Evolutionary conservation across 2,888 invertebrate species (phyloP), one percentile per base, ranked within the genome.

Genomic region (Amorpha juglandis): DNA sequence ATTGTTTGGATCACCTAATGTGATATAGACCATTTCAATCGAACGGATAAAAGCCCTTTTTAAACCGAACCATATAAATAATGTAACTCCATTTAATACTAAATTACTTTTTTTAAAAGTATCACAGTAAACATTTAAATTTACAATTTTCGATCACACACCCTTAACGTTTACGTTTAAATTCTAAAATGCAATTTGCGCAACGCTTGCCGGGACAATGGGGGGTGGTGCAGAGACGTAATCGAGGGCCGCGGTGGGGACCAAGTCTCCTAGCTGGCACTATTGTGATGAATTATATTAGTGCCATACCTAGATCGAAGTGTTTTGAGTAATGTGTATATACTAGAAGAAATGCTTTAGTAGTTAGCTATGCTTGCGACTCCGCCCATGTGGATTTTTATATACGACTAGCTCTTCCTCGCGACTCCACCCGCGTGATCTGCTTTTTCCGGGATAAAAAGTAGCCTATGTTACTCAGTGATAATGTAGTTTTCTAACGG

Each of bases 101-200:
- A 63, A 58, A 58, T 38, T 58, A 58, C 42, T 58, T 58, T 55
- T 55, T n/a, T 58, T 19, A 2, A 42, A 58, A 42, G 38, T 19
- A 58, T 58, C 19, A 42, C 38, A 19, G 38, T 58, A 38, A 19
- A 6, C 58, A 58, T 42, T 68, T 68, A 70, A 70, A 69, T 68
- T 70, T 70, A 73, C 66, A 71, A 71, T 72, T 71, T 72, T 69
- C 69, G 69, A 74, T 73, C 71, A 69, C 68, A 48, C 38, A 67
- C 45, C 67, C 53, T 66, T 63, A 55, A 48, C 66, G 71, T 70
- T 77, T 51, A 38, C 76, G 83, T 85, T 84, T 82, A 84, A 83
- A 86, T 84, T 86, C 84, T 86, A 86, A 84, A 88, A 87, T 87
- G 88, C 87, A 88, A 88, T 88, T 86, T 87, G 80, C 78, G 58